These are phyloP conservation scores for Tachysurus fulvidraco DNA, from an alignment of 2,113 vertebrate genomes.

Conservation along the genomic window DNA sequence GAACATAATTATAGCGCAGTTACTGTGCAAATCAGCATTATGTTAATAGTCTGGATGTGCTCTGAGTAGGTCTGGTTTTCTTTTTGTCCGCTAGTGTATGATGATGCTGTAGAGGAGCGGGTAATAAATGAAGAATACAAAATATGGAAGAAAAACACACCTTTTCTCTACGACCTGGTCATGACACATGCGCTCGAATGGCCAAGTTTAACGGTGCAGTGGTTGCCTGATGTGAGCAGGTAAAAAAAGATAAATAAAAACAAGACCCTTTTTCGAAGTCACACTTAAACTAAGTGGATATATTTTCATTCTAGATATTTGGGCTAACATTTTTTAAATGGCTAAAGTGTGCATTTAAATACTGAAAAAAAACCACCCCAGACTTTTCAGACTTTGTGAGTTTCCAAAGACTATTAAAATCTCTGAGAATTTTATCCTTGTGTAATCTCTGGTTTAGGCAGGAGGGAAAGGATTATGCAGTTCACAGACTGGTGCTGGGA, in stretches of 20 bases:
- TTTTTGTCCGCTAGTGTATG: constrained; percentile 73
- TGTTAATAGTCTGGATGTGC: neutral
- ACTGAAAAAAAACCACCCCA: neutral
- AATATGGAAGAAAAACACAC: constrained; percentile 95
- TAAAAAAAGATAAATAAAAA: constrained; percentile 57
- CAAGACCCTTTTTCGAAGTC: neutral
- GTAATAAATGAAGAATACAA: constrained; percentile 94
- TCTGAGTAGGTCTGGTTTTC: neutral
- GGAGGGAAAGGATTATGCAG: constrained; percentile 88
- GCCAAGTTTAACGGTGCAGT: constrained; percentile 93
- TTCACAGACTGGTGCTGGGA: constrained; percentile 88
- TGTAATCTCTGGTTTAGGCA: constrained; percentile 70
- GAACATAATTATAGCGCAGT: neutral
- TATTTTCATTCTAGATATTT: neutral
- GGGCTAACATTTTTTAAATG: neutral
- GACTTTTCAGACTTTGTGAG: neutral
- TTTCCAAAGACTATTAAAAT: neutral
- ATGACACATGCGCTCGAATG: constrained; percentile 92
- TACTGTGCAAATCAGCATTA: neutral
- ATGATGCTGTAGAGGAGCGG: constrained; percentile 89
- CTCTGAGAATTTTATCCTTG: neutral
- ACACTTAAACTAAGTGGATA: neutral
- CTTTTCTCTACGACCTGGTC: constrained; percentile 89
- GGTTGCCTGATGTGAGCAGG: constrained; percentile 90
- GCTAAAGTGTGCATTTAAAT: neutral